Percentiles rank a stretch among this genome's conserved stretches.
phyloP scores from a whole-genome alignment of 2,797 vertebrate genomes.

The Enteromius paludinosus region DNA sequence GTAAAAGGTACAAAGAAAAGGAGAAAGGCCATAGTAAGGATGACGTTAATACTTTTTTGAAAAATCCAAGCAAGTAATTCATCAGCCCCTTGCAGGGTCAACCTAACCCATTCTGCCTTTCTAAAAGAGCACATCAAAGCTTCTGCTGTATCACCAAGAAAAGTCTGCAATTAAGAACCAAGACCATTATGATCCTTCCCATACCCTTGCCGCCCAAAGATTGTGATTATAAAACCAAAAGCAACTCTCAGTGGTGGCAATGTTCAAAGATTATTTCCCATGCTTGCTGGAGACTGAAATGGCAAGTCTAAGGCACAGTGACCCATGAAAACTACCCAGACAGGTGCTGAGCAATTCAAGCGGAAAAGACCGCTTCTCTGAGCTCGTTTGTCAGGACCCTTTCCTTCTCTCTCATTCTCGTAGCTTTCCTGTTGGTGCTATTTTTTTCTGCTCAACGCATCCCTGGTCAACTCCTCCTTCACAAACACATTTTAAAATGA shows the following conservation, averaged over 20 bases:
- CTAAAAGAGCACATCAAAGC: conserved; percentile 19
- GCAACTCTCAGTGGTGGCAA: conserved; percentile 6
- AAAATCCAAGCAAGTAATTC: neutral
- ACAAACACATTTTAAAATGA: conserved; percentile 5
- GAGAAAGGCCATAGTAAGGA: neutral
- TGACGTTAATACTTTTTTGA: neutral
- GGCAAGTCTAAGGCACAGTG: conserved; percentile 45
- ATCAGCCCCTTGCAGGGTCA: neutral
- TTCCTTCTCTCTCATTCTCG: conserved; percentile 30
- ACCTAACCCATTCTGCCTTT: neutral
- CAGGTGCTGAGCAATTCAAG: conserved; percentile 44
- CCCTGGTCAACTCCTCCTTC: neutral
- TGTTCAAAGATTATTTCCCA: neutral
- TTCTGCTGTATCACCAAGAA: neutral
- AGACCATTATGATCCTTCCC: neutral
- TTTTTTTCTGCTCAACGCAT: neutral
- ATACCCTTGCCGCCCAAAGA: neutral
- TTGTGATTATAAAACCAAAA: conserved; percentile 11
- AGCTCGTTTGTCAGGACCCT: conserved; percentile 50
- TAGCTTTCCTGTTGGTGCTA: neutral
- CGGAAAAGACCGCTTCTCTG: conserved; percentile 40
- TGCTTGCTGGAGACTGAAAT: conserved; percentile 44
- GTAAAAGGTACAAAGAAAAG: neutral
- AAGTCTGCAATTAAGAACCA: neutral
- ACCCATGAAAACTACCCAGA: conserved; percentile 47